These are phyloP conservation scores for Leucophenga maculata DNA, from an alignment of 2,888 invertebrate genomes.

Conservation along the genomic window DNA sequence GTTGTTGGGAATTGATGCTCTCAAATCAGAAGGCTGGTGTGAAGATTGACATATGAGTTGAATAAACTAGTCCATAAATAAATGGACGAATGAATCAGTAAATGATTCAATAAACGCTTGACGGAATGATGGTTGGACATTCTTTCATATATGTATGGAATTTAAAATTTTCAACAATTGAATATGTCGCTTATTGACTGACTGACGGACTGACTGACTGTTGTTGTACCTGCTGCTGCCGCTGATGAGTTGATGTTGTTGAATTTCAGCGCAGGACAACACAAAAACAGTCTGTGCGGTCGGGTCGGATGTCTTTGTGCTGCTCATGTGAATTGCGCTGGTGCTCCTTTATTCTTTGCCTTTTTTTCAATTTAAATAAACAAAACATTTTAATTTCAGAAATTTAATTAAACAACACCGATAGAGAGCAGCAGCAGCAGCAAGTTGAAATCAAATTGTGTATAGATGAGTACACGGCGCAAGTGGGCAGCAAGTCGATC, in stretches of 20 bases:
- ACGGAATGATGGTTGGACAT: not conserved
- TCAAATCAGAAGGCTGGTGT: no score
- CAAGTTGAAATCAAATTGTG: no score
- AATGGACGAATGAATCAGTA: not conserved
- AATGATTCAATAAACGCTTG: not conserved
- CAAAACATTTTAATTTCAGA: conserved; percentile 73
- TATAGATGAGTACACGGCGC: not conserved
- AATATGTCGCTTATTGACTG: no score
- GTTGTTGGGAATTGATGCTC: no score
- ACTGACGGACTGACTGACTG: not conserved
- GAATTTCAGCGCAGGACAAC: not conserved
- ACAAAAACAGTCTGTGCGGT: not conserved
- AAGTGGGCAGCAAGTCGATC: not conserved
- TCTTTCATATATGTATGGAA: no score
- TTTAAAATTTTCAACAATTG: no score
- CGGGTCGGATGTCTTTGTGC: conserved; percentile 34
- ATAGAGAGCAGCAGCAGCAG: not conserved
- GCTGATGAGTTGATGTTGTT: not conserved
- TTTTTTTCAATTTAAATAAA: conserved; percentile 72
- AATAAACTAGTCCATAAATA: no score
- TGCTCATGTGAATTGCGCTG: conserved; percentile 47
- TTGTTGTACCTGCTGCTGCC: conserved; percentile 1
- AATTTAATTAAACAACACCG: conserved; percentile 71
- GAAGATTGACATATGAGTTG: no score
- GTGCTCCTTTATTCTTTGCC: conserved; percentile 31